phyloP scores from a whole-genome alignment of 2,113 vertebrate genomes.

The Lophochroa leadbeateri region DNA sequence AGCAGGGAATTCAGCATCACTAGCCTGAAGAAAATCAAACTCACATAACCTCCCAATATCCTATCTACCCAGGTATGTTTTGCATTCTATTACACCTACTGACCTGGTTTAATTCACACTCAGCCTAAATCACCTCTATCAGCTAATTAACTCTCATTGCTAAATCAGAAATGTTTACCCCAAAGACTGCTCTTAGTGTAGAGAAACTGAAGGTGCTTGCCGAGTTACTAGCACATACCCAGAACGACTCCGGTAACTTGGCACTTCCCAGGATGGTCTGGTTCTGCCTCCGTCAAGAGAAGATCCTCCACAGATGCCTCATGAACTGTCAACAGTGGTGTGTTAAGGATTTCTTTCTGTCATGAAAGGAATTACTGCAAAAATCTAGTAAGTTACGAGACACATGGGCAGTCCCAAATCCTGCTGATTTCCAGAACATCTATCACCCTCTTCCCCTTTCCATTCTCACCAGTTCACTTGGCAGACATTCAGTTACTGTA shows the following conservation, averaged over 20 bases:
- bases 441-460: background rate
- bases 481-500: background rate
- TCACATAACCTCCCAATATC: rapidly evolving
- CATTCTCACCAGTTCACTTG: background rate
- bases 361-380: conserved; percentile 43
- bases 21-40: background rate
- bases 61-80: background rate
- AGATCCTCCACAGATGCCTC: conserved; percentile 92
- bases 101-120: background rate
- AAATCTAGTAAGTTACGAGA: background rate
- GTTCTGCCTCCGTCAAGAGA: conserved; percentile 78
- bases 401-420: background rate
- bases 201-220: background rate
- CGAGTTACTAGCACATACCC: conserved; percentile 69
- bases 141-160: background rate
- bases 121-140: rapidly evolving
- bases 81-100: background rate
- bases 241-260: conserved; percentile 83
- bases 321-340: conserved; percentile 82
- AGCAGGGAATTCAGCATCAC: background rate
- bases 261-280: conserved; percentile 77
- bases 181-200: background rate
- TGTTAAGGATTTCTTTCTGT: conserved; percentile 87
- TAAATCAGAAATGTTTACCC: background rate
- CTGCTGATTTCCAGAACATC: background rate